Evolutionary conservation across 2,888 invertebrate species (phyloP), one percentile per base, ranked within the genome.

Genomic region (Heliconius ethilla): DNA sequence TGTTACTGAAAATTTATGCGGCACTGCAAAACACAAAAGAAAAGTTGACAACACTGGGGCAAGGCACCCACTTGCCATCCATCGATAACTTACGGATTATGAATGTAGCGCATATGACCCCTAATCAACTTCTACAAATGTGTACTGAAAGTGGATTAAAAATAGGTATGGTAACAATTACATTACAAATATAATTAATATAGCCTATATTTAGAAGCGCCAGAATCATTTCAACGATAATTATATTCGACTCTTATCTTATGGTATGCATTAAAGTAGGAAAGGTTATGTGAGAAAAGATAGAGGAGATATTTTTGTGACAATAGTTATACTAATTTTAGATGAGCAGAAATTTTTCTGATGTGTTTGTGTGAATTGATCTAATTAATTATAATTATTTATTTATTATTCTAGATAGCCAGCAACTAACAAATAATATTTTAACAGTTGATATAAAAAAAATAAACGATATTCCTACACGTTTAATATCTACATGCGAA

Each of bases 71-170:
- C n/a, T 81, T 92, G 25, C 91, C 92, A 0, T 80, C 89, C 0
- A 82, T 88, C 0, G 90, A 91, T 3, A 91, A 93, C n/a, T 82
- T 92, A 65, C 85, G 82, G 1, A 87, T 93, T 45, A 91, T 93
- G 91, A 93, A 92, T 77, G 88, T 92, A 10, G 85, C 90, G 45
- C 89, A 90, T 62, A 82, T 93, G 85, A 84, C 88, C 0, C 90
- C 92, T 0, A 89, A 89, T 11, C 91, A 92, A 80, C 82, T 93
- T 73, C 83, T 92, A 25, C 87, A 90, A 77, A 81, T 93, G 13
- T 93, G 93, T 76, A 83, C 89, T 7, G 84, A 83, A 75, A 79
- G 81, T 22, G 83, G 82, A 74, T 69, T 63, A 10, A 79, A 73
- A 45, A 75, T 65, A 75, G 65, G 74, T 74, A 79, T 18, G 15